Conservation (phyloP, 2,113 vertebrate genomes). For the Pteropus alecto region DNA sequence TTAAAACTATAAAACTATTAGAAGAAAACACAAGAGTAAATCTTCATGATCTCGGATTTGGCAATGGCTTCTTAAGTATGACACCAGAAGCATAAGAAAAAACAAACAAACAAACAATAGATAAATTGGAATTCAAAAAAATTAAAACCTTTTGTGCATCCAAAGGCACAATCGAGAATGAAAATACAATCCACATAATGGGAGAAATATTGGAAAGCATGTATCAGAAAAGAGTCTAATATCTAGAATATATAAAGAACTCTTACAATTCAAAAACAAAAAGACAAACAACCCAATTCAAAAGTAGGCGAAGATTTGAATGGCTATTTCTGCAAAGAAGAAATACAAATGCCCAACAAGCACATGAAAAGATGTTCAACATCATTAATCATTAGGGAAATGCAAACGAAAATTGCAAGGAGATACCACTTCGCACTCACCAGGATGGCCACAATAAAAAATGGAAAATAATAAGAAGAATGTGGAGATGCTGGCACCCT, state of each 20-base stretch:
- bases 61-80: neutral
- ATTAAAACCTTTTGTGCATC: neutral
- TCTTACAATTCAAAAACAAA: neutral
- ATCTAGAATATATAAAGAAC: neutral
- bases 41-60: neutral
- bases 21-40: neutral
- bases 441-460: neutral
- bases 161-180: neutral
- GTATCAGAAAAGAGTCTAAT: neutral
- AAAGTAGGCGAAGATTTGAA: neutral
- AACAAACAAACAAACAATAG: neutral
- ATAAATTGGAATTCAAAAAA: neutral
- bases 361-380: neutral
- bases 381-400: neutral
- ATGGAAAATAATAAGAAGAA: neutral
- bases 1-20: neutral
- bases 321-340: neutral
- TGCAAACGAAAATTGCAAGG: neutral
- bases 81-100: neutral
- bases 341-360: neutral
- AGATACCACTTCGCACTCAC: neutral
- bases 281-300: neutral
- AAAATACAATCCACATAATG: neutral
- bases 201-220: neutral
- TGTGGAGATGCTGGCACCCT: neutral